phyloP scores from a whole-genome alignment of 2,888 invertebrate species.

The Cryptosula pallasiana region DNA sequence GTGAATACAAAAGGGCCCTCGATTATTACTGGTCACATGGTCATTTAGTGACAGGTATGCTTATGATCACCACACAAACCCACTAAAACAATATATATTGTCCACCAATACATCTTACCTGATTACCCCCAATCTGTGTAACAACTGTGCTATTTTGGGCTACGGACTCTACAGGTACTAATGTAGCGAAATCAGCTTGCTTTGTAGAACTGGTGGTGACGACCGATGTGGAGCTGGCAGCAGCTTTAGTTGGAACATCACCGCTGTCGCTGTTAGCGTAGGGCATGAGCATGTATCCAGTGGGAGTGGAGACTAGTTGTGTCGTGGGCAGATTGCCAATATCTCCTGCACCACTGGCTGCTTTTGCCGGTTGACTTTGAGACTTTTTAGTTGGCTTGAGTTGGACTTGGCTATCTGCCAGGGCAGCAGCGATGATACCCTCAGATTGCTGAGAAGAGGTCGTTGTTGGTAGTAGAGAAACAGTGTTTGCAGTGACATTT shows the following conservation, averaged over 20 bases:
- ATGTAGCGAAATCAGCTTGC: not conserved
- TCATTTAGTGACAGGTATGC: too few species aligned
- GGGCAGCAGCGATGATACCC: constrained; percentile 15
- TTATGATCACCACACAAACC: too few species aligned
- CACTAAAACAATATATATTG: too few species aligned
- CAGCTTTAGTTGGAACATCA: not conserved
- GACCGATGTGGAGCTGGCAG: too few species aligned
- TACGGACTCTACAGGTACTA: not conserved
- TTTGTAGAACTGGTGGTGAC: not conserved
- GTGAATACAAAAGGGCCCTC: too few species aligned
- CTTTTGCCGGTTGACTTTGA: not conserved
- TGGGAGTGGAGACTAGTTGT: not conserved
- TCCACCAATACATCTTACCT: not conserved
- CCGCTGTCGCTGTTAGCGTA: not conserved
- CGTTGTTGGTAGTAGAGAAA: not conserved
- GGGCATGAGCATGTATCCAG: constrained; percentile 9
- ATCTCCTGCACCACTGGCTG: not conserved
- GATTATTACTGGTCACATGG: too few species aligned
- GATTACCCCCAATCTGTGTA: not conserved
- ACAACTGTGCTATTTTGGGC: not conserved
- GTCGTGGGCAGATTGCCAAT: not conserved
- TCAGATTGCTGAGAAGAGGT: constrained; percentile 4
- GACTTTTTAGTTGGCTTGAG: constrained; percentile 25
- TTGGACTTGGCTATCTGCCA: constrained; percentile 63
- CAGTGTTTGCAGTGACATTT: constrained; percentile 25